Base-by-base conservation (phyloP, 2,888 invertebrate genomes). In the Pheosia gnoma region DNA sequence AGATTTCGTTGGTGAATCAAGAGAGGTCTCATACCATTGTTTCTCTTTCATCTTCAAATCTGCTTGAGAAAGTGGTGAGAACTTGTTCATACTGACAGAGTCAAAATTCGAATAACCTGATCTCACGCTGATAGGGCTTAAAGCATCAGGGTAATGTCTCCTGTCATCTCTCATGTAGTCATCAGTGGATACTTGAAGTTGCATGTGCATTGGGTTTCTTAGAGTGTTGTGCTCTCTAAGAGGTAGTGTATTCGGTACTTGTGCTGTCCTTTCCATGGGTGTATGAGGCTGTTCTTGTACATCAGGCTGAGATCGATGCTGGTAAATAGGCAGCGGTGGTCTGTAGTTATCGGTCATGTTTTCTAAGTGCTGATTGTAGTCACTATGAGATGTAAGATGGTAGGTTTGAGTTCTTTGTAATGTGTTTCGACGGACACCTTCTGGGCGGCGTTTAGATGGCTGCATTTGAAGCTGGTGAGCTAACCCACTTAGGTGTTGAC, bases 21-120 rank as follows among this genome's bases (percentile, higher is more conserved):
- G 81, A 4, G 95, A 95, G 0, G 96, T 96, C 81, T 96, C 96
- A 79, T 95, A 95, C 96, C 96, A 96, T 71, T 95, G 95, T 72
- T 95, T 96, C 77, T 95, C 95, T 81, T 94, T 93, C 7, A 86
- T 78, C 81, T 87, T 93, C 70, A 84, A 81, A 60, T 94, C 93
- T 25, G 79, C 71, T 67, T 91, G 91, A 58, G 90, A 91, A 3
- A 89, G 78, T 54, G 93, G 92, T 6, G 93, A 93, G 70, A 87
- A 91, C 67, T 91, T 91, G 64, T 86, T 90, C 85, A 90, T 87
- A 63, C 89, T 87, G 6, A 89, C 85, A 4, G 91, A 90, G 66
- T 93, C 93, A 78, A 90, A 91, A 70, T 88, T 90, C 5, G 90
- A 90, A 65, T 88, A 92, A 2, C 89, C 88, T 10, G 93, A 93